Conservation (phyloP, 2,888 invertebrate species). For the Laothoe populi region DNA sequence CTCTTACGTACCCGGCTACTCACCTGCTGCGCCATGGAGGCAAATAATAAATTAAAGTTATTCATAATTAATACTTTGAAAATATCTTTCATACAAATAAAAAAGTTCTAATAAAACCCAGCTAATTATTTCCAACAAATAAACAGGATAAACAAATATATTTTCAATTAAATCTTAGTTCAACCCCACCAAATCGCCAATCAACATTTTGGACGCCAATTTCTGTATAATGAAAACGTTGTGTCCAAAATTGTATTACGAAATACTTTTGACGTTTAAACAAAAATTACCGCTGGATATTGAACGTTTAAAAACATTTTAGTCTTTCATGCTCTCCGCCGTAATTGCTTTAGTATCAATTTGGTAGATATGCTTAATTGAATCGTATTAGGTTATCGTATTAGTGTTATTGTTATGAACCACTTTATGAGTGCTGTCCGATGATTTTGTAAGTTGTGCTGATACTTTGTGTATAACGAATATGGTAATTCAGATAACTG, state of each 20-base stretch:
- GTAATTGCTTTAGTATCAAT: neutral
- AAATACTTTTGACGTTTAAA: slow-evolving; percentile 10
- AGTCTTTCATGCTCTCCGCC: neutral
- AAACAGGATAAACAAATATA: neutral
- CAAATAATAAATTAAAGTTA: too few relatives aligned
- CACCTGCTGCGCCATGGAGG: too few relatives aligned
- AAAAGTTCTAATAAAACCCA: too few relatives aligned
- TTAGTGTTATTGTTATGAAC: neutral
- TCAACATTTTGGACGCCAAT: slow-evolving; percentile 7
- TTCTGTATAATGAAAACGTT: slow-evolving; percentile 20
- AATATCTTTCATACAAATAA: too few relatives aligned
- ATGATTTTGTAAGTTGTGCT: too few relatives aligned
- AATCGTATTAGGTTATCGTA: neutral
- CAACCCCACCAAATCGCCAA: neutral
- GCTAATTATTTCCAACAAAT: too few relatives aligned
- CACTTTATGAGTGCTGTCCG: too few relatives aligned
- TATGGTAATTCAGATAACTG: too few relatives aligned
- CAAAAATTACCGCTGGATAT: slow-evolving; percentile 6
- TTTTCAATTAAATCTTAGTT: neutral
- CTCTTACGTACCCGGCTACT: too few relatives aligned
- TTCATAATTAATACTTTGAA: too few relatives aligned
- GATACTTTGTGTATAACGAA: too few relatives aligned
- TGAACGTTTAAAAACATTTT: slow-evolving; percentile 1
- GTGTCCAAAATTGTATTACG: slow-evolving; percentile 9
- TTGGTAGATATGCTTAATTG: neutral